Evolutionary conservation across 2,888 invertebrate genomes (phyloP), one percentile per base, ranked within the genome.

Genomic region (Drosophila acutilabella): DNA sequence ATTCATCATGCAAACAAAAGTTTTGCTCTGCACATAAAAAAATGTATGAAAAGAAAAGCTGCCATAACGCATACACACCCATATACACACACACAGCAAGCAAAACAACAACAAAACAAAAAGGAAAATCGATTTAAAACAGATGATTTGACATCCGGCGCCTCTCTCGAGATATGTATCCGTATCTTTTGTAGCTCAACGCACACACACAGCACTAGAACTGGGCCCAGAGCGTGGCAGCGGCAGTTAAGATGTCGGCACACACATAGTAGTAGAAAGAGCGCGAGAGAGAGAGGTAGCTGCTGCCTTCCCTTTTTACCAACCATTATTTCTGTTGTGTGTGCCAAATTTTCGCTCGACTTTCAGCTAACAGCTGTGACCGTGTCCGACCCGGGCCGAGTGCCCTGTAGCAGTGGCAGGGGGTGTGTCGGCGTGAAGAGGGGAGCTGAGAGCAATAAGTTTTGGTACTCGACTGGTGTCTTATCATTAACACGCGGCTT

Each of bases 71-170:
- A 58, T 20, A 54, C 44, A 38, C 41, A 53, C 30, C 30, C 10
- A 33, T 18, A n/a, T 8, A 18, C 8, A 40, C 11, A 41, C 10
- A 41, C 10, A 18, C 11, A 14, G 10, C 23, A 42, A 48, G 45
- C 41, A 61, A 44, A 74, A 74, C 45, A 76, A 71, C 67, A 81
- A 72, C 77, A 80, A 75, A 74, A 70, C 65, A 42, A 52, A 58
- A 73, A 44, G 47, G 61, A 83, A 88, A 87, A 84, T 84, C 84
- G 89, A 88, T 84, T 84, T 74, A 74, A 76, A 88, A 84, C 84
- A 84, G 89, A 84, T 84, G 84, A 84, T 84, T 84, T 86, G 84
- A 71, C 81, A 80, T 60, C 68, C 74, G 70, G 64, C 72, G 67
- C 57, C 47, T 57, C 64, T 52, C 50, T 48, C 42, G 53, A 57